phyloP scores from a whole-genome alignment of 2,888 invertebrate species.

The Polyploca ridens region DNA sequence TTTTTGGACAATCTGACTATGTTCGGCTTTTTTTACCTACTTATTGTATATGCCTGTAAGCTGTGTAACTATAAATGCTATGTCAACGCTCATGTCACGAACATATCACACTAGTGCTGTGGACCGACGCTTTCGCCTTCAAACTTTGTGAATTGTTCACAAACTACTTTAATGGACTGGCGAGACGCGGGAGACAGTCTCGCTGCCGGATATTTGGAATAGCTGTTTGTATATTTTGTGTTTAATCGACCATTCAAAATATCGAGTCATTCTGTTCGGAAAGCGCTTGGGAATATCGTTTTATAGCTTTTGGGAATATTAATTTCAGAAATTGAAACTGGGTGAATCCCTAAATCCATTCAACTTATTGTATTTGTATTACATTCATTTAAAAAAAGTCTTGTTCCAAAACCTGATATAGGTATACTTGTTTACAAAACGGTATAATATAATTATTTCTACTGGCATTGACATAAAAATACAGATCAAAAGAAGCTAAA shows the following conservation, averaged over 20 bases:
- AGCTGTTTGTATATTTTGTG: not conserved
- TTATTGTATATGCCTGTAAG: too few relatives aligned
- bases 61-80: not conserved
- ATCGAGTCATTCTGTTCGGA: conserved; percentile 2
- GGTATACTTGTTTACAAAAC: too few relatives aligned
- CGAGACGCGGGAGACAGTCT: conserved; percentile 18
- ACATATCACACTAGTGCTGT: conserved; percentile 4
- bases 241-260: conserved; percentile 3
- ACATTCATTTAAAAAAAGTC: too few relatives aligned
- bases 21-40: too few relatives aligned
- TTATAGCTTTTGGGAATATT: not conserved
- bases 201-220: not conserved
- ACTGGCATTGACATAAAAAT: too few relatives aligned
- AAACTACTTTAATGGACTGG: conserved; percentile 31
- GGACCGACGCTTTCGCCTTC: conserved; percentile 15
- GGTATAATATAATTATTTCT: too few relatives aligned
- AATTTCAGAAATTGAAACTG: not conserved
- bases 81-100: not conserved
- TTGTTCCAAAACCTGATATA: too few relatives aligned
- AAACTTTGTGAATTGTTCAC: conserved; percentile 35
- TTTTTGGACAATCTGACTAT: too few relatives aligned
- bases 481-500: not conserved
- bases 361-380: too few relatives aligned
- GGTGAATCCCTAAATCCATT: too few relatives aligned
- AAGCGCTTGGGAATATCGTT: not conserved